A percentile compares a stretch with the other conserved stretches of the same genome.
Evolutionary conservation across 2,888 invertebrate species (phyloP).

Genomic region (Drosophila trichaetosa): DNA sequence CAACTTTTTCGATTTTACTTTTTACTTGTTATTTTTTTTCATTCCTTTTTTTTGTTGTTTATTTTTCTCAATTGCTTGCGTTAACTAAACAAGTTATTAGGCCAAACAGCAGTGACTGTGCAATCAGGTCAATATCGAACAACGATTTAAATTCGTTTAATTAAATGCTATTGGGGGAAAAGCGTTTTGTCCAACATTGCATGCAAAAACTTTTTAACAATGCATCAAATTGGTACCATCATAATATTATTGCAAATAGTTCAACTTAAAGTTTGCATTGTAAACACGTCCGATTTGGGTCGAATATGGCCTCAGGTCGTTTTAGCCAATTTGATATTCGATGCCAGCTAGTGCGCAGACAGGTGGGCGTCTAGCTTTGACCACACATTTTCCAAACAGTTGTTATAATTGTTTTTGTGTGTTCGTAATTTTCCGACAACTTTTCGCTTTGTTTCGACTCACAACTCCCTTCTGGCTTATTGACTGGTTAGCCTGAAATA

Average conservation of each 20-base stretch:
- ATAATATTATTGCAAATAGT: constrained; percentile 58
- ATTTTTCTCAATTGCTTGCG: constrained; percentile 37
- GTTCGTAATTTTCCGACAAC: constrained; percentile 53
- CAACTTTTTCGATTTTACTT: constrained; percentile 40
- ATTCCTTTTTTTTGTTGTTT: background rate
- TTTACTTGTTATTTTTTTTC: background rate
- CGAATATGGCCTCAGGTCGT: constrained; percentile 27
- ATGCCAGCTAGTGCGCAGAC: constrained; percentile 4
- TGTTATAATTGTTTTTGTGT: constrained; percentile 12
- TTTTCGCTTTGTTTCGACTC: constrained; percentile 47
- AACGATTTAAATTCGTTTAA: constrained; percentile 56
- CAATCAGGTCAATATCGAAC: constrained; percentile 3
- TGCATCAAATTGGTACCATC: constrained; percentile 21
- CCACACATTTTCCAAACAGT: constrained; percentile 30
- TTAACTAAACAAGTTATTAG: constrained; percentile 60
- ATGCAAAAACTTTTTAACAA: constrained; percentile 28
- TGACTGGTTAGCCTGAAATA: constrained; percentile 25
- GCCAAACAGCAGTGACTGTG: constrained; percentile 16
- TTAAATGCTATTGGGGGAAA: constrained; percentile 39
- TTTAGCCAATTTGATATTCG: constrained; percentile 33
- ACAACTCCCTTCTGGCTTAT: constrained; percentile 45
- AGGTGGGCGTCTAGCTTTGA: constrained; percentile 38
- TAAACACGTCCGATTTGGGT: constrained; percentile 44
- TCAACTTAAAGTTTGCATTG: constrained; percentile 51
- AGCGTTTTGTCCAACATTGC: background rate